Base-by-base conservation (phyloP, 2,797 vertebrate species). In the Cirrhinus molitorella region DNA sequence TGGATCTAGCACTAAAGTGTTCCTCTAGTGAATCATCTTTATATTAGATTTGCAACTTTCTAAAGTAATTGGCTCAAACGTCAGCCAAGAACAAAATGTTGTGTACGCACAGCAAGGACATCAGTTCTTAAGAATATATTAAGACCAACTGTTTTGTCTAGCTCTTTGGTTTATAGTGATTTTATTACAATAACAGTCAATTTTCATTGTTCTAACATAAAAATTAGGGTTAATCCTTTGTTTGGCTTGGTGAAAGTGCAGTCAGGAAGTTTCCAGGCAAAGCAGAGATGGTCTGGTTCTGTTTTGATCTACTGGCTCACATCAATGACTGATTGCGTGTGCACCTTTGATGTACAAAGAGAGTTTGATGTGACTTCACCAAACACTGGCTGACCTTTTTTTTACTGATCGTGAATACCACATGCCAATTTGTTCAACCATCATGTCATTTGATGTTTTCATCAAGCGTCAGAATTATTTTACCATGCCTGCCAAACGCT, bases 381-480 rank as follows among this genome's bases (percentile, higher is more conserved):
- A 79, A 79, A 66, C 45, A 49, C 61, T 66, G 59, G 23, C 57
- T 77, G 74, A 77, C 40, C 25, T 59, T 73, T 49, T 49, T 81
- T 51, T 45, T 73, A 53, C 59, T 43, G 17, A 75, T 67, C n/a
- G 12, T 47, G 19, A 55, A 76, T 31, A 53, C n/a, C 21, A n/a
- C 25, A 78, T 78, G 63, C 28, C 63, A 78, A 49, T 83, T 77
- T 78, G 82, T 68, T 68, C 63, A 1, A 53, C 51, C 23, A 23
- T 83, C 65, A 43, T 34, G 21, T 47, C 37, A 59, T 77, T 77
- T 68, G 37, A 76, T 57, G 81, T 77, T 53, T 83, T 23, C 63
- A 57, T 83, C 49, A 77, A 57, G 81, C 65, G 3, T 55, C n/a
- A 55, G 72, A 66, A 31, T 75, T 40, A 34, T 76, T 67, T 53